Evolutionary conservation across 92 coral and sea anemone genomes (phyloP).

Genomic region (Epizoanthus scotinus): DNA sequence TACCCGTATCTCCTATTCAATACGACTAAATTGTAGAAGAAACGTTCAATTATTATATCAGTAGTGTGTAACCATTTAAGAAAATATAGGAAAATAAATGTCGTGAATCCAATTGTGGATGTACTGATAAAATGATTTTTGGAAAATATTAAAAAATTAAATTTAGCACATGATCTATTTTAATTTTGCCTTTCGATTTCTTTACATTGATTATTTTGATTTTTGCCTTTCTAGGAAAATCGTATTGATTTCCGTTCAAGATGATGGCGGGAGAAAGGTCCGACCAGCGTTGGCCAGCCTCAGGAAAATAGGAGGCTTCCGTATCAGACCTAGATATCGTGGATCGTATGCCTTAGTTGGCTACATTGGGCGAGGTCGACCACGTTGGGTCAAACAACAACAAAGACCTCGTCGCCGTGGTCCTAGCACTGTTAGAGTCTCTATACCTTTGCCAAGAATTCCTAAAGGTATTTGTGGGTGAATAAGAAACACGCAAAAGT

Average conservation of each 20-base stretch:
- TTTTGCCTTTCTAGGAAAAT: background rate
- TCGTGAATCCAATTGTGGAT: no score
- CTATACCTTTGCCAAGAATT: slow-evolving; percentile 8
- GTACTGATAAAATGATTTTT: no score
- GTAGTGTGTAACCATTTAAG: no score
- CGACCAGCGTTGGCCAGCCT: slow-evolving; percentile 26
- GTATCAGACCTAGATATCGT: background rate
- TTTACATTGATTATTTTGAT: background rate
- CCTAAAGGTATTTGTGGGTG: slow-evolving; percentile 20
- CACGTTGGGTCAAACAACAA: slow-evolving; percentile 31
- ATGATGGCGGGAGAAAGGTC: slow-evolving; percentile 13
- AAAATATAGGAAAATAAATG: no score
- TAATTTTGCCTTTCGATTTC: background rate
- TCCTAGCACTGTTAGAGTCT: slow-evolving; percentile 25
- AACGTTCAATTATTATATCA: no score
- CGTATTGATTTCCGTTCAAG: slow-evolving; percentile 27
- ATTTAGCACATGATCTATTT: no score
- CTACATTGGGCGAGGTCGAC: slow-evolving; percentile 30
- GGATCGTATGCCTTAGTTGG: slow-evolving; percentile 31
- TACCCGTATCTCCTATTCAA: background rate
- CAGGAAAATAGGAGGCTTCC: slow-evolving; percentile 33
- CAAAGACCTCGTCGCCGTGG: slow-evolving; percentile 26
- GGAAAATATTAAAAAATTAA: no score
- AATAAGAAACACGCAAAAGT: no score
- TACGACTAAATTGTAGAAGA: background rate